phyloP scores from a whole-genome alignment of 2,888 invertebrate species.

The Tetheella fluctuosa region DNA sequence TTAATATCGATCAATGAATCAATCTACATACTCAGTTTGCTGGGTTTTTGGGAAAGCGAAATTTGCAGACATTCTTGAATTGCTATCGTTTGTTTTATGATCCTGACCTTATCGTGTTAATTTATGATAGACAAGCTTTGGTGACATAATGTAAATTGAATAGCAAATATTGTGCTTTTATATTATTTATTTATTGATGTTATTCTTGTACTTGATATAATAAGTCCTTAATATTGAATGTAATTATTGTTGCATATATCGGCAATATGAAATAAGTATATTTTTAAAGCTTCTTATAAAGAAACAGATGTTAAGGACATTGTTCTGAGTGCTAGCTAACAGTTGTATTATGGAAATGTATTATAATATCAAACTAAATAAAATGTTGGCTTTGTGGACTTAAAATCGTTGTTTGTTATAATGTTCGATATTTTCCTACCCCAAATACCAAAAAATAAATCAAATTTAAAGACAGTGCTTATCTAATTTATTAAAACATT shows the following conservation, averaged over 20 bases:
- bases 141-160: slow-evolving; percentile 38
- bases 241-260: slow-evolving; percentile 35
- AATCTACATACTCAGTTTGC: neutral
- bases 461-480: no score
- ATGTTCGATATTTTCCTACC: neutral
- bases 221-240: slow-evolving; percentile 45
- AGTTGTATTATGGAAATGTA: slow-evolving; percentile 51
- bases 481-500: no score
- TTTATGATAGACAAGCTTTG: slow-evolving; percentile 30
- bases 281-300: slow-evolving; percentile 54
- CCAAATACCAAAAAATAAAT: neutral
- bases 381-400: slow-evolving; percentile 64
- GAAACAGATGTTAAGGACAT: slow-evolving; percentile 45
- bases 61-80: neutral
- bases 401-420: slow-evolving; percentile 35
- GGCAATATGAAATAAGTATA: slow-evolving; percentile 24
- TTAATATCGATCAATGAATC: neutral
- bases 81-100: neutral
- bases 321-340: slow-evolving; percentile 44
- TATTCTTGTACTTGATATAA: slow-evolving; percentile 67
- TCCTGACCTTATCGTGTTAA: slow-evolving; percentile 2
- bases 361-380: slow-evolving; percentile 58
- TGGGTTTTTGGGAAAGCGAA: neutral
- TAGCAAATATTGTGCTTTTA: slow-evolving; percentile 64
- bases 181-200: slow-evolving; percentile 76